Conservation (phyloP, 2,797 vertebrate genomes). For the Synaphobranchus kaupii region DNA sequence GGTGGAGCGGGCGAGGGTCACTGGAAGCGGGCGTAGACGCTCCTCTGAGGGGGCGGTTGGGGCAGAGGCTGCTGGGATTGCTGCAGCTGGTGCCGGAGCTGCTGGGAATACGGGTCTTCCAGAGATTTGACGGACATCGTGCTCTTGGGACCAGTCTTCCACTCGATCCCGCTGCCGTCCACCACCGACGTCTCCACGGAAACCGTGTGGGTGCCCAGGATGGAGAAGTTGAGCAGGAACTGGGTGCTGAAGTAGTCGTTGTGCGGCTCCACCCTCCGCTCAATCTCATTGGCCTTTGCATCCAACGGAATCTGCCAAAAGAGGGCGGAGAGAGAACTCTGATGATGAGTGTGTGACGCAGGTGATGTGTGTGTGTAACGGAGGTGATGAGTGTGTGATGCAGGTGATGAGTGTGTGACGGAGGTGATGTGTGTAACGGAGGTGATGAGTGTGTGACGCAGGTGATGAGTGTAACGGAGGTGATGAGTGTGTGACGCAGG, state of each 20-base stretch:
- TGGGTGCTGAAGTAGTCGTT: constrained; percentile 99
- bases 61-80: constrained; percentile 66
- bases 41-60: constrained; percentile 77
- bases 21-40: constrained; percentile 82
- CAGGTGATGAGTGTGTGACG: no score
- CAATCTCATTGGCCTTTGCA: constrained; percentile 89
- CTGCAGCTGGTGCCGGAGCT: constrained; percentile 90
- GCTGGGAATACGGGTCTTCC: constrained; percentile 95
- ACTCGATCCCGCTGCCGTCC: constrained; percentile 88
- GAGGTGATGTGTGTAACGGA: no score
- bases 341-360: background rate
- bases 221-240: constrained; percentile 90
- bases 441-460: no score
- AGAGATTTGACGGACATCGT: constrained; percentile 91
- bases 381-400: no score
- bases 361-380: no score
- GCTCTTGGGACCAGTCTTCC: constrained; percentile 94
- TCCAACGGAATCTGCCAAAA: constrained; percentile 83
- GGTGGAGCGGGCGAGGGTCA: background rate
- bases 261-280: constrained; percentile 94
- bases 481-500: no score
- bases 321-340: background rate
- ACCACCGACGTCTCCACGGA: constrained; percentile 94
- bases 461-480: no score
- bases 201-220: constrained; percentile 89